phyloP scores from a whole-genome alignment of 1,140 invertebrate species.

The Heliconius nattereri region DNA sequence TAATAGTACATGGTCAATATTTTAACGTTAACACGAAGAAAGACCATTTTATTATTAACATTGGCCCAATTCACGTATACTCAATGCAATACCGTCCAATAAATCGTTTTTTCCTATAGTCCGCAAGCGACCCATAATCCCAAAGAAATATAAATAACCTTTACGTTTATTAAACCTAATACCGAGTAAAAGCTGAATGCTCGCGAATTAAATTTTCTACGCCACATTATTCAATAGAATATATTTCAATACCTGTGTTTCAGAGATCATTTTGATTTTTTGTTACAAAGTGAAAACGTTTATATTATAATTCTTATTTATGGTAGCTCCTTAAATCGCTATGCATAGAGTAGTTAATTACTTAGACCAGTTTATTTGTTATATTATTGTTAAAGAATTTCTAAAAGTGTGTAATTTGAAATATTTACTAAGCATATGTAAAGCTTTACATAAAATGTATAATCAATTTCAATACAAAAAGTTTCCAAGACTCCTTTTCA shows the following conservation, averaged over 20 bases:
- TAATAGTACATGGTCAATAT: not conserved
- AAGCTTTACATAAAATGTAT: not conserved
- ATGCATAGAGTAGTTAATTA: not conserved
- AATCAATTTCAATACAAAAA: conserved; percentile 15
- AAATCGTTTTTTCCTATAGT: not conserved
- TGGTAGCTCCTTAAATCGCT: not conserved
- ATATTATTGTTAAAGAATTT: too few species aligned
- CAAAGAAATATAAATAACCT: conserved; percentile 22
- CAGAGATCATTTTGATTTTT: conserved; percentile 19
- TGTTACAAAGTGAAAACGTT: conserved; percentile 24
- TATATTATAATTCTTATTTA: conserved; percentile 22
- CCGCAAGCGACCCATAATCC: not conserved
- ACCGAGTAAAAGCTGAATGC: conserved; percentile 27
- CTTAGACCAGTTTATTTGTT: too few species aligned
- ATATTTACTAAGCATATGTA: not conserved
- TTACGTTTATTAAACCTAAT: conserved; percentile 31
- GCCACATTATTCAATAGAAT: conserved; percentile 31
- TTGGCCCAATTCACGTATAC: conserved; percentile 18
- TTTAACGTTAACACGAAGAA: conserved; percentile 5
- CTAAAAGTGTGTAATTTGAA: too few species aligned
- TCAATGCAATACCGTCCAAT: conserved; percentile 4
- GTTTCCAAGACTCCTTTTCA: conserved; percentile 8
- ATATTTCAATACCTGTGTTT: conserved; percentile 19
- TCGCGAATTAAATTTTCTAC: conserved; percentile 17
- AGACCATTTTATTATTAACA: conserved; percentile 10